Evolutionary conservation across 92 coral and sea anemone species (phyloP).

Genomic region (Parazoanthus atlanticus): DNA sequence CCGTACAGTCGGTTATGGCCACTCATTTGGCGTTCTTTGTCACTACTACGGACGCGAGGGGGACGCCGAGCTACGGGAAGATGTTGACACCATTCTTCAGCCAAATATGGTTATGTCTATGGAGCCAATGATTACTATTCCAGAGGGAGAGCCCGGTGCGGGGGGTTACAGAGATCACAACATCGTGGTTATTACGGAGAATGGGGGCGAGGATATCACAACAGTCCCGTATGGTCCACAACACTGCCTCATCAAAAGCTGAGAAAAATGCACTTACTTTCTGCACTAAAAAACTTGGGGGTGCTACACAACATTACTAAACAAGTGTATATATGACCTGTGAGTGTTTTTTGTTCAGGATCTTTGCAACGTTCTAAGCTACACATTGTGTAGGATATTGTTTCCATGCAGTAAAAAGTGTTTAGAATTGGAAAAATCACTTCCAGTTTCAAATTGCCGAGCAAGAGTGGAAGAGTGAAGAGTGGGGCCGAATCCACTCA

Average conservation of each 20-base stretch:
- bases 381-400: too few relatives aligned
- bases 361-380: too few relatives aligned
- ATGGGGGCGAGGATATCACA: slow-evolving; percentile 37
- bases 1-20: slow-evolving; percentile 48
- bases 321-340: too few relatives aligned
- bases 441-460: too few relatives aligned
- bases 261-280: not conserved
- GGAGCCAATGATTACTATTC: slow-evolving; percentile 42
- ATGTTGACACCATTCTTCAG: slow-evolving; percentile 32
- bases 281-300: too few relatives aligned
- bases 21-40: slow-evolving; percentile 46
- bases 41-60: slow-evolving; percentile 51
- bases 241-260: slow-evolving; percentile 28
- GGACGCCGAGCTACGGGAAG: slow-evolving; percentile 40
- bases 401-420: too few relatives aligned
- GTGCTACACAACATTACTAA: too few relatives aligned
- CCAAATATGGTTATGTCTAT: slow-evolving; percentile 48
- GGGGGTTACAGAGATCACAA: slow-evolving; percentile 46
- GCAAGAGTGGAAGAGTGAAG: too few relatives aligned
- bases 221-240: slow-evolving; percentile 45
- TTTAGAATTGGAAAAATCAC: too few relatives aligned
- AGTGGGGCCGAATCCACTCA: too few relatives aligned
- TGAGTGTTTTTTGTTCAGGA: too few relatives aligned
- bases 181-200: slow-evolving; percentile 34
- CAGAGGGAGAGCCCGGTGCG: slow-evolving; percentile 41